phyloP scores from a whole-genome alignment of 2,113 vertebrate genomes.

The Oreochromis aureus region DNA sequence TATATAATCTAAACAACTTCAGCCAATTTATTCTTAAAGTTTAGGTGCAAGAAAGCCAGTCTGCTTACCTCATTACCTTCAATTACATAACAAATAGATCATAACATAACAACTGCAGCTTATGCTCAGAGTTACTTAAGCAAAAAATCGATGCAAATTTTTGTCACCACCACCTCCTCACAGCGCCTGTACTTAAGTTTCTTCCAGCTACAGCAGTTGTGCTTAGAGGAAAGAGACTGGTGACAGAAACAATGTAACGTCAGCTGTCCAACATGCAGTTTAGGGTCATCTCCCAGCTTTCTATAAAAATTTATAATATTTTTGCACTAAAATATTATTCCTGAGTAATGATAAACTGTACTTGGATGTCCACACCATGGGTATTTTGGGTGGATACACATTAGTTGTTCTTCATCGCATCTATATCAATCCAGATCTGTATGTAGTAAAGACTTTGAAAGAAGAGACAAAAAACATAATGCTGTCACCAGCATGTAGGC shows the following conservation, averaged over 20 bases:
- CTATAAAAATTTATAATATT: not conserved
- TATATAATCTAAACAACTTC: slow-evolving; percentile 1
- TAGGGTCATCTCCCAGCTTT: not conserved
- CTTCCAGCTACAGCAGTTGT: not conserved
- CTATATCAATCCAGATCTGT: not conserved
- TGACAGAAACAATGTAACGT: not conserved
- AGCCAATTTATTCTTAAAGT: slow-evolving; percentile 27
- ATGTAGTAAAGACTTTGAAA: not conserved
- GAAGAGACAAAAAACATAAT: not conserved
- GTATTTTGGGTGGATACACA: not conserved
- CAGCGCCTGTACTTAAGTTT: not conserved
- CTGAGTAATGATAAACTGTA: not conserved
- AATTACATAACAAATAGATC: not conserved
- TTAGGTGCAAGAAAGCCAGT: slow-evolving; percentile 2
- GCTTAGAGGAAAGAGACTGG: not conserved
- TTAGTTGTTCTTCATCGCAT: not conserved
- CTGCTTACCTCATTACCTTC: not conserved
- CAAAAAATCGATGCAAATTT: not conserved
- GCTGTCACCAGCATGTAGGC: not conserved
- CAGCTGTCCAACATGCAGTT: not conserved
- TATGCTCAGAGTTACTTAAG: not conserved
- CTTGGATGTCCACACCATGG: not conserved
- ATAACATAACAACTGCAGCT: not conserved
- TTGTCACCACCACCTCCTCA: not conserved
- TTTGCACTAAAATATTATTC: not conserved